Conservation (phyloP, 2,113 vertebrate genomes). For the Tretioscincus oriximinensis region DNA sequence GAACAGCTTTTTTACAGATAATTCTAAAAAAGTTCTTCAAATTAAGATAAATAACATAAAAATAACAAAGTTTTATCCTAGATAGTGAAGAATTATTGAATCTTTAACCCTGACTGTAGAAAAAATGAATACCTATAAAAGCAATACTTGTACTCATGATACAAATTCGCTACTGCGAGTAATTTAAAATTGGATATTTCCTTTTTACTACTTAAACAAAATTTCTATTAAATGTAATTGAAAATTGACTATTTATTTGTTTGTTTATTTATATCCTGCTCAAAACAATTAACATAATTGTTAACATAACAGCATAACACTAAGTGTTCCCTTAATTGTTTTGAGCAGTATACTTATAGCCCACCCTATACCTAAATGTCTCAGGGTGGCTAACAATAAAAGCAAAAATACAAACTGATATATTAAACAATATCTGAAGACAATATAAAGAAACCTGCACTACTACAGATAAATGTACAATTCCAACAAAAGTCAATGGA, state of each 20-base stretch:
- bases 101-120: not conserved
- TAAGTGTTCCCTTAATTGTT: no score
- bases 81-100: not conserved
- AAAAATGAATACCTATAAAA: not conserved
- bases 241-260: slow-evolving; percentile 23
- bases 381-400: no score
- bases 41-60: not conserved
- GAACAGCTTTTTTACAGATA: not conserved
- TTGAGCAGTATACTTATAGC: no score
- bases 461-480: slow-evolving; percentile 1
- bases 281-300: no score
- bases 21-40: not conserved
- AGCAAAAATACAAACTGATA: no score
- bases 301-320: no score
- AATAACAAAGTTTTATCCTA: not conserved
- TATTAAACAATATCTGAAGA: slow-evolving; percentile 1
- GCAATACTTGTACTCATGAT: not conserved
- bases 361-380: no score
- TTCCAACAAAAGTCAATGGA: not conserved
- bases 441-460: not conserved
- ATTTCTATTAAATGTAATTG: not conserved
- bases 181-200: not conserved
- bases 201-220: slow-evolving; percentile 12
- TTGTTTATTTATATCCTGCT: no score
- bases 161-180: not conserved